Percentiles rank a stretch among this genome's conserved stretches.
Conservation (phyloP, 2,113 vertebrate species). For the Albula glossodonta region DNA sequence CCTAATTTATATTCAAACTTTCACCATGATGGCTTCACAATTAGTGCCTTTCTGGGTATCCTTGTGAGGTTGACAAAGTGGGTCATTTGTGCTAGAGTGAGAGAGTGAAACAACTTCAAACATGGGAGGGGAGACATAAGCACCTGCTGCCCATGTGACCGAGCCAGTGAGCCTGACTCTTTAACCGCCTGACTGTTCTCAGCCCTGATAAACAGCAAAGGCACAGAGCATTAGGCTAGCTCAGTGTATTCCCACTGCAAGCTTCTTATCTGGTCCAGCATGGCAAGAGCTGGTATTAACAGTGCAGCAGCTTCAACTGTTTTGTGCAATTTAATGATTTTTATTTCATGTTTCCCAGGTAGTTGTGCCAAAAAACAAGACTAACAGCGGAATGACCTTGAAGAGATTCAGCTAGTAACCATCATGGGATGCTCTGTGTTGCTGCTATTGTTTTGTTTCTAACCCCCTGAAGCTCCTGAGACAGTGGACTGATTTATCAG, state of each 20-base stretch:
- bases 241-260: background rate
- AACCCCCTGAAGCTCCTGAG: background rate
- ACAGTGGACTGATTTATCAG: conserved; percentile 1
- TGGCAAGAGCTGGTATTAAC: background rate
- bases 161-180: background rate
- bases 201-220: too few species aligned
- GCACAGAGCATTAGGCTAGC: background rate
- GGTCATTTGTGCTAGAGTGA: too few species aligned
- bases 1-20: too few species aligned
- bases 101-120: too few species aligned
- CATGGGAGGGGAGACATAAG: background rate
- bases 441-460: background rate
- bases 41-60: background rate
- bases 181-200: background rate
- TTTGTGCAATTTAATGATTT: background rate
- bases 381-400: background rate
- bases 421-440: background rate
- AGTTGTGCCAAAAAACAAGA: background rate
- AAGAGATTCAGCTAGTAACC: background rate
- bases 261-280: background rate
- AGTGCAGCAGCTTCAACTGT: background rate
- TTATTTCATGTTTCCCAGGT: background rate
- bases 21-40: background rate
- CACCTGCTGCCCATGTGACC: background rate
- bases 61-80: background rate